These are phyloP conservation scores for Loripinus fragilis DNA, from an alignment of 2,888 invertebrate genomes.

Conservation along the genomic window DNA sequence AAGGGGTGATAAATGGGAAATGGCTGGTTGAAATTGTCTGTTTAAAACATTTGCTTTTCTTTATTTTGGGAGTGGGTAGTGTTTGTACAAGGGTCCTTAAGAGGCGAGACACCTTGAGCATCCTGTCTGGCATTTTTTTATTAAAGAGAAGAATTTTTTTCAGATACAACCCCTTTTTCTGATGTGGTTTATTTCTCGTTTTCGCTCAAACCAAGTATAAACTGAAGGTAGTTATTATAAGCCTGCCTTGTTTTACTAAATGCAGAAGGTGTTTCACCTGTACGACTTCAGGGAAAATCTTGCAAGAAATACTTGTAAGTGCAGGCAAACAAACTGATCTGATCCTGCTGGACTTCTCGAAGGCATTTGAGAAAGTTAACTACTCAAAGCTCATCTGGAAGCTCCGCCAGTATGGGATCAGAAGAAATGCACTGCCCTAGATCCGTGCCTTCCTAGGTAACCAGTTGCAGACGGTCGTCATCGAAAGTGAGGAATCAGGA, in stretches of 20 bases:
- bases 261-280: slow-evolving; percentile 24
- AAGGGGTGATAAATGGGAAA: slow-evolving; percentile 1
- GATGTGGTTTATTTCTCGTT: not conserved
- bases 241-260: not conserved
- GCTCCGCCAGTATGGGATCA: too few relatives aligned
- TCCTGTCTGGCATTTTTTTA: slow-evolving; percentile 30
- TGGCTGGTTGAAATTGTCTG: slow-evolving; percentile 15
- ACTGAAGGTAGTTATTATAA: slow-evolving; percentile 19
- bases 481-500: too few relatives aligned
- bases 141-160: slow-evolving; percentile 13
- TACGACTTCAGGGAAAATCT: too few relatives aligned
- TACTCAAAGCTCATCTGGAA: too few relatives aligned
- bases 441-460: too few relatives aligned
- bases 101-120: slow-evolving; percentile 20
- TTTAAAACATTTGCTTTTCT: slow-evolving; percentile 17
- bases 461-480: too few relatives aligned
- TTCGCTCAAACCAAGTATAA: slow-evolving; percentile 11
- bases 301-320: too few relatives aligned
- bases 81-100: not conserved
- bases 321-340: too few relatives aligned
- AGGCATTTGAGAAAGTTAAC: too few relatives aligned
- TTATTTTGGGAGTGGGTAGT: not conserved
- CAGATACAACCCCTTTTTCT: not conserved
- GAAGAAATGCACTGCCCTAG: too few relatives aligned
- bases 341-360: too few relatives aligned